Percentiles rank a stretch among this genome's conserved stretches.
Conservation (phyloP, 1,140 invertebrate genomes). For the Drosophila busckii region DNA sequence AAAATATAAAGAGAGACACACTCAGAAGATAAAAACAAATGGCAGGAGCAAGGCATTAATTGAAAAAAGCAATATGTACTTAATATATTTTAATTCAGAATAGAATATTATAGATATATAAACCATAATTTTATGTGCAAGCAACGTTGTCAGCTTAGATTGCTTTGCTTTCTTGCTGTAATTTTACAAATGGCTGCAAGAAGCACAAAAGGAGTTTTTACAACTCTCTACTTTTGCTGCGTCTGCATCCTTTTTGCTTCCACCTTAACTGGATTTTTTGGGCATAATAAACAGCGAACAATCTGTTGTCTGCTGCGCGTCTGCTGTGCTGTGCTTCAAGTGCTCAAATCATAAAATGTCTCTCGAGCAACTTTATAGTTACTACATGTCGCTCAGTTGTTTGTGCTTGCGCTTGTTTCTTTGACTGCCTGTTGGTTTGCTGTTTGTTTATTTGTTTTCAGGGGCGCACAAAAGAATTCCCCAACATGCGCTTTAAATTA, state of each 20-base stretch:
- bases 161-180: slow-evolving; percentile 33
- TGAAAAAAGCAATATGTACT: background rate
- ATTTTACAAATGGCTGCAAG: slow-evolving; percentile 65
- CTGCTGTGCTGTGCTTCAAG: slow-evolving; percentile 71
- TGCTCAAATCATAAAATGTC: slow-evolving; percentile 76
- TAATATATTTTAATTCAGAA: background rate
- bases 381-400: slow-evolving; percentile 31
- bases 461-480: slow-evolving; percentile 74
- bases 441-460: slow-evolving; percentile 76
- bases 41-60: background rate
- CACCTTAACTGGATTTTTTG: slow-evolving; percentile 24
- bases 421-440: slow-evolving; percentile 48
- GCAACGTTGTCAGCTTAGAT: slow-evolving; percentile 3
- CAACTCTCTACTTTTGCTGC: slow-evolving; percentile 5
- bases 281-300: slow-evolving; percentile 69
- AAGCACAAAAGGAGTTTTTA: slow-evolving; percentile 31
- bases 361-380: slow-evolving; percentile 74
- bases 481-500: slow-evolving; percentile 78
- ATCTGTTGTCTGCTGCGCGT: slow-evolving; percentile 73
- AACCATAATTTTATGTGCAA: too few species aligned
- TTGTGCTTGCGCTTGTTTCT: slow-evolving; percentile 2
- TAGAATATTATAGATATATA: background rate
- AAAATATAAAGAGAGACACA: slow-evolving; percentile 35
- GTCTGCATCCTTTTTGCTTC: background rate
- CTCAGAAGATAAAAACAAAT: slow-evolving; percentile 15